Evolutionary conservation across 2,888 invertebrate species (phyloP).

Genomic region (Gonocerus acuteangulatus): DNA sequence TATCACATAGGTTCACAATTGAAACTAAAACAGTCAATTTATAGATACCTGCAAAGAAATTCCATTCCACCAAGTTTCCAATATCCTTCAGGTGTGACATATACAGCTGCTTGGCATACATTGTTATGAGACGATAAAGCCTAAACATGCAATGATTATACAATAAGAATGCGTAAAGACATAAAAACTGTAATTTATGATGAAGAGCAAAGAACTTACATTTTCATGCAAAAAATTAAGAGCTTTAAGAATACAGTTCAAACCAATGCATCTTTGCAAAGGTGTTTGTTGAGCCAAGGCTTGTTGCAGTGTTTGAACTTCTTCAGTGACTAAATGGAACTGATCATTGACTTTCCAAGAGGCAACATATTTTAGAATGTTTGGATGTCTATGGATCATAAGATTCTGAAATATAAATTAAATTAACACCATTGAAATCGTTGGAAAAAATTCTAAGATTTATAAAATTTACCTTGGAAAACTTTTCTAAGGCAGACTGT

Average conservation of each 20-base stretch:
- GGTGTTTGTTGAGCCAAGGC: slow-evolving; percentile 59
- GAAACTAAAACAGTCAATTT: too few species aligned
- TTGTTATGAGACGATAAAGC: slow-evolving; percentile 76
- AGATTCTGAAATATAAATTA: slow-evolving; percentile 61
- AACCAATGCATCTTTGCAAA: slow-evolving; percentile 74
- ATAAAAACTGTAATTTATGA: too few species aligned
- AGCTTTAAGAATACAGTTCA: slow-evolving; percentile 72
- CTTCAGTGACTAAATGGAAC: slow-evolving; percentile 68
- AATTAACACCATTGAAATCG: too few species aligned
- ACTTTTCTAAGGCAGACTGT: slow-evolving; percentile 62
- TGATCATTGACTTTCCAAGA: slow-evolving; percentile 71
- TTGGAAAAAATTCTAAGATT: background rate
- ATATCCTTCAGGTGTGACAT: slow-evolving; percentile 71
- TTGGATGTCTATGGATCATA: slow-evolving; percentile 78
- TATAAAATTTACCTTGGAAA: slow-evolving; percentile 56
- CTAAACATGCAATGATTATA: slow-evolving; percentile 47
- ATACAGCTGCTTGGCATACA: slow-evolving; percentile 68
- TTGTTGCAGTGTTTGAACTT: slow-evolving; percentile 65
- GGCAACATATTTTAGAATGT: slow-evolving; percentile 71
- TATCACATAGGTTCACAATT: too few species aligned
- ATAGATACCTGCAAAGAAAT: slow-evolving; percentile 52
- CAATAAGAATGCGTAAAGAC: too few species aligned
- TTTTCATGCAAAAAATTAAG: slow-evolving; percentile 76
- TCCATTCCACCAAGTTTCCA: slow-evolving; percentile 87
- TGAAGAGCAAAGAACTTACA: too few species aligned